These are phyloP conservation scores for Gibbula magus DNA, from an alignment of 2,888 invertebrate species.

Conservation along the genomic window DNA sequence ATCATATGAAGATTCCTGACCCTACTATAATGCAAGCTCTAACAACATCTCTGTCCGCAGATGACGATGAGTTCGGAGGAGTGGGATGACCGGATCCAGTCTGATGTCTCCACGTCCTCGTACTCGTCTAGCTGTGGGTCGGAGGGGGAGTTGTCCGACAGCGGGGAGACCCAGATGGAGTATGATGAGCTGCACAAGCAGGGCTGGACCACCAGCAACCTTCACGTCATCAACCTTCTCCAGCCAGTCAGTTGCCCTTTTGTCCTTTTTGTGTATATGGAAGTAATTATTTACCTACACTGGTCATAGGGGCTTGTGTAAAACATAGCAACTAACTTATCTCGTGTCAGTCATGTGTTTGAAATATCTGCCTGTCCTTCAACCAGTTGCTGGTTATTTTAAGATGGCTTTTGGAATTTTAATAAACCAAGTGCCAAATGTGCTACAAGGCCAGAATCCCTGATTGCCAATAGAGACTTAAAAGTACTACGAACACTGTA, in stretches of 20 bases:
- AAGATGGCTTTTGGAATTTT: too few relatives aligned
- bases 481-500: too few relatives aligned
- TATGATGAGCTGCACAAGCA: conserved; percentile 32
- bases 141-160: conserved; percentile 64
- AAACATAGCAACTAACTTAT: too few relatives aligned
- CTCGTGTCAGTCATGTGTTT: too few relatives aligned
- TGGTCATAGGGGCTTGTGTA: too few relatives aligned
- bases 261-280: neutral
- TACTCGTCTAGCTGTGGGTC: conserved; percentile 63
- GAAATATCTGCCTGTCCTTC: too few relatives aligned
- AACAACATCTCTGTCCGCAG: conserved; percentile 29
- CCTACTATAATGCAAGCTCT: too few relatives aligned
- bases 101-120: conserved; percentile 66
- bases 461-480: too few relatives aligned
- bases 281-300: neutral
- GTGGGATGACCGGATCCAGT: conserved; percentile 72
- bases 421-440: too few relatives aligned
- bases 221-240: conserved; percentile 64
- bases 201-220: conserved; percentile 51
- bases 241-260: conserved; percentile 60
- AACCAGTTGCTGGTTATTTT: too few relatives aligned
- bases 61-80: conserved; percentile 68
- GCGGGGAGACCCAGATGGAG: conserved; percentile 30
- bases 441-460: too few relatives aligned
- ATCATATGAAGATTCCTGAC: too few relatives aligned